Evolutionary conservation across 2,797 vertebrate species (phyloP).

Genomic region (Botia almorhae): DNA sequence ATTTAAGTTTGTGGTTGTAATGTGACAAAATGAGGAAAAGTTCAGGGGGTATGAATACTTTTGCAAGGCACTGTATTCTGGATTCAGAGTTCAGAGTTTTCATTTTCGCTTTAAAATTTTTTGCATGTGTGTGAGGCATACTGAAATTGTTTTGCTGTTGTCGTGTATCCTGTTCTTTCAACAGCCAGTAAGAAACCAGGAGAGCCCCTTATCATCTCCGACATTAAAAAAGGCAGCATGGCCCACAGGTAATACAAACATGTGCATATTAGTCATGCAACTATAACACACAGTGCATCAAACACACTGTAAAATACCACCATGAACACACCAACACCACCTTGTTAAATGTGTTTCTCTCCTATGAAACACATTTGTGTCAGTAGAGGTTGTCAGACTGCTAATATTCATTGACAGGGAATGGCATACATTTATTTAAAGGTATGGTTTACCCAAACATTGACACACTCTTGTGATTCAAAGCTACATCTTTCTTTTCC

Average conservation of each 20-base stretch:
- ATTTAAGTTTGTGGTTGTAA: too few relatives aligned
- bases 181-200: slow-evolving; percentile 92
- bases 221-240: slow-evolving; percentile 97
- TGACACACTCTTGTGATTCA: background rate
- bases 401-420: background rate
- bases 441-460: too few relatives aligned
- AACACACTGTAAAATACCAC: too few relatives aligned
- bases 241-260: slow-evolving; percentile 84
- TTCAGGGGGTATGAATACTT: too few relatives aligned
- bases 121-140: background rate
- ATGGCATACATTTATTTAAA: background rate
- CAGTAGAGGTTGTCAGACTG: background rate
- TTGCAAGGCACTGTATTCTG: too few relatives aligned
- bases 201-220: slow-evolving; percentile 94
- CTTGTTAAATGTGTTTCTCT: background rate
- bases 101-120: background rate
- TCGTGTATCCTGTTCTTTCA: slow-evolving; percentile 49
- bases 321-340: background rate
- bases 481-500: background rate
- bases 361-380: background rate
- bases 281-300: too few relatives aligned
- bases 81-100: slow-evolving; percentile 23
- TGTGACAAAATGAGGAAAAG: too few relatives aligned
- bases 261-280: background rate
- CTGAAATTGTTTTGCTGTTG: slow-evolving; percentile 56